Evolutionary conservation across 2,797 vertebrate genomes (phyloP).

Genomic region (Dicrostonyx torquatus): DNA sequence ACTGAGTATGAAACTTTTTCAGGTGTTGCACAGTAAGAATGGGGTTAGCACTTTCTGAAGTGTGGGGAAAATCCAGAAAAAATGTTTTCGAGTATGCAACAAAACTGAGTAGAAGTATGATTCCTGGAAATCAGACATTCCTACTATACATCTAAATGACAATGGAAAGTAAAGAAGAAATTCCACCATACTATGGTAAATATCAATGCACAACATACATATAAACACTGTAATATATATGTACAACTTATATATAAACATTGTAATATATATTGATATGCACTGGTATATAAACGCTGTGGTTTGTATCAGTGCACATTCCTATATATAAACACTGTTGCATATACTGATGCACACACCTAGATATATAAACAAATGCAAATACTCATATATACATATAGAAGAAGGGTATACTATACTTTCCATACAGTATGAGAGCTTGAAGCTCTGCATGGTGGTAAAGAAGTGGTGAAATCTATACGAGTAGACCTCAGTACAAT

Average conservation of each 20-base stretch:
- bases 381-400: background rate
- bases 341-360: background rate
- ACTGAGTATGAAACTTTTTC: background rate
- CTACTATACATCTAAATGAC: background rate
- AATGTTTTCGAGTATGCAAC: background rate
- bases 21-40: background rate
- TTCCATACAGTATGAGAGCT: background rate
- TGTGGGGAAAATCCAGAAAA: background rate
- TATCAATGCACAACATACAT: background rate
- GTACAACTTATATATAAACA: background rate
- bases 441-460: background rate
- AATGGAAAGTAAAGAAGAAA: background rate
- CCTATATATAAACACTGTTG: background rate
- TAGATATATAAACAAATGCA: background rate
- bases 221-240: background rate
- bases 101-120: background rate
- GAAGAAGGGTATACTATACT: background rate
- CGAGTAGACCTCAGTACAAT: background rate
- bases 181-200: background rate
- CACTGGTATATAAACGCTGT: background rate
- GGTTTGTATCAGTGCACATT: background rate
- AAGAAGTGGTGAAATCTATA: background rate
- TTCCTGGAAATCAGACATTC: background rate
- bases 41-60: conserved; percentile 19
- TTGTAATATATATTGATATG: background rate